A percentile compares a stretch with the other conserved stretches of the same genome.
phyloP scores from a whole-genome alignment of 2,888 invertebrate species.

The Drosophila gaucha region DNA sequence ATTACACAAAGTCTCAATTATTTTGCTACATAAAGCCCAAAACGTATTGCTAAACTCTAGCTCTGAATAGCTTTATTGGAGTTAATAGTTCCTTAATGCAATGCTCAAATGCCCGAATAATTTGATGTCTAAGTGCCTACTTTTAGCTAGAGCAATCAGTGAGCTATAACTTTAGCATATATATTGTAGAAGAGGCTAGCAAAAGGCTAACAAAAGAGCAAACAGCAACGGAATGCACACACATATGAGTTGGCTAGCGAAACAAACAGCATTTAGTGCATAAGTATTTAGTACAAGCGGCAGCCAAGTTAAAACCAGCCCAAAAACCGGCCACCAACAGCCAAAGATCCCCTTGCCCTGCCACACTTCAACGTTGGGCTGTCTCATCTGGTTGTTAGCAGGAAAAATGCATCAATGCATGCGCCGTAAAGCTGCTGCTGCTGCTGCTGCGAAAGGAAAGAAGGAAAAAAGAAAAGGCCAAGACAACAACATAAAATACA shows the following conservation, averaged over 20 bases:
- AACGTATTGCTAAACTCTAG: background rate
- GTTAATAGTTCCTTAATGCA: constrained; percentile 8
- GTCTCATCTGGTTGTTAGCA: constrained; percentile 68
- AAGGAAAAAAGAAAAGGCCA: constrained; percentile 55
- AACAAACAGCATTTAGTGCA: constrained; percentile 76
- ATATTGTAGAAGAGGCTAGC: background rate
- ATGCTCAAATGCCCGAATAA: constrained; percentile 7
- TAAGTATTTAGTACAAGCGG: constrained; percentile 60
- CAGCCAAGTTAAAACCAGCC: constrained; percentile 51
- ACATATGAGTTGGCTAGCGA: constrained; percentile 30
- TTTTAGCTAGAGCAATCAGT: constrained; percentile 22
- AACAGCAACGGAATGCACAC: constrained; percentile 32
- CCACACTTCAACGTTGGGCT: background rate
- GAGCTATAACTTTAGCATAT: too few species aligned
- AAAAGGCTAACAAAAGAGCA: constrained; percentile 19
- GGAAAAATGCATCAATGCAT: constrained; percentile 80
- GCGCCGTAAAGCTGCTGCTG: constrained; percentile 43
- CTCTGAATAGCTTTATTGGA: constrained; percentile 1
- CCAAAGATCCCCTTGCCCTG: background rate
- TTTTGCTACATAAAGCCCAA: background rate
- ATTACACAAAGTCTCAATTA: background rate
- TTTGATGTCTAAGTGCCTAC: constrained; percentile 19
- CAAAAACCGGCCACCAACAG: constrained; percentile 51
- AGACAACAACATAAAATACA: constrained; percentile 58
- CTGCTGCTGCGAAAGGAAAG: constrained; percentile 21